Conservation (phyloP, 2,797 vertebrate genomes). For the Epinephelus coioides region DNA sequence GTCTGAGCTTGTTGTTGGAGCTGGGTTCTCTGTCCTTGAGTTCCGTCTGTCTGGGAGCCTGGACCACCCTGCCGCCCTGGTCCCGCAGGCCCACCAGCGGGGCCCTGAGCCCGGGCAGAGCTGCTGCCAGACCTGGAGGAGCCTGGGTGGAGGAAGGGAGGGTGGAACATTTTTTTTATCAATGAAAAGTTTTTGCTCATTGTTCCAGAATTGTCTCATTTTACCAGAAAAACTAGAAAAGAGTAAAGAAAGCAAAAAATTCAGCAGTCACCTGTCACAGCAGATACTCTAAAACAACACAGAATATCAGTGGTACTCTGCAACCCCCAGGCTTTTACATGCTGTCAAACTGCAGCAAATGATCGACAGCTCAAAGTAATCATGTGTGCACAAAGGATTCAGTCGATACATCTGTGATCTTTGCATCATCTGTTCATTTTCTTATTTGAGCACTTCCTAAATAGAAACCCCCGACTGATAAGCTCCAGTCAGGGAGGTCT, state of each 20-base stretch:
- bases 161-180: background rate
- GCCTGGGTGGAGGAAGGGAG: constrained; percentile 52
- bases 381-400: constrained; percentile 16
- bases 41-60: constrained; percentile 77
- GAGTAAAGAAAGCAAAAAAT: background rate
- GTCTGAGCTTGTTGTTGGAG: constrained; percentile 86
- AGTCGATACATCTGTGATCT: constrained; percentile 11
- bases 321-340: background rate
- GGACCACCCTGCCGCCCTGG: constrained; percentile 80
- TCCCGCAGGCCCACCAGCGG: constrained; percentile 73
- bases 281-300: background rate
- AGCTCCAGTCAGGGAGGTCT: background rate
- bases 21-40: constrained; percentile 83
- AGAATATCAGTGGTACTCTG: background rate
- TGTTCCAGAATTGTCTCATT: background rate
- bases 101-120: constrained; percentile 77
- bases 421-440: constrained; percentile 17
- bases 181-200: background rate
- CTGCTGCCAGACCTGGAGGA: constrained; percentile 83
- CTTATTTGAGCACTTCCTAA: background rate
- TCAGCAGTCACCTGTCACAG: background rate
- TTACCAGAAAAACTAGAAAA: background rate
- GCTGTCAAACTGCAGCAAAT: background rate
- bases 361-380: constrained; percentile 9
- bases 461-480: background rate